Evolutionary conservation across 2,113 vertebrate genomes (phyloP).

Genomic region (Cacatua alba): DNA sequence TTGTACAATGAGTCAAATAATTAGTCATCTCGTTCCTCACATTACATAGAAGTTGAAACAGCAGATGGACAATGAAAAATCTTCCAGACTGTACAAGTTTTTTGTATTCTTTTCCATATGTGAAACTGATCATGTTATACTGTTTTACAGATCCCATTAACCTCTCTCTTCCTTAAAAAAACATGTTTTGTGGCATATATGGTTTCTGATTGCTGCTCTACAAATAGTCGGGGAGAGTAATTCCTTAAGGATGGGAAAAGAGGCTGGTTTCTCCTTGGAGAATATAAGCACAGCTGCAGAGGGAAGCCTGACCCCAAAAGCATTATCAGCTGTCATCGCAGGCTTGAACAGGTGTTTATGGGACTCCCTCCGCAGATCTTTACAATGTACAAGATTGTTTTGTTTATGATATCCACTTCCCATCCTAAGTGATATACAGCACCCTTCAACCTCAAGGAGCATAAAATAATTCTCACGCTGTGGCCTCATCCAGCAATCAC

Average conservation of each 20-base stretch:
- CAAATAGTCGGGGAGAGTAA: constrained; percentile 35
- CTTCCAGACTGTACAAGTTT: neutral
- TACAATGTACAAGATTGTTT: constrained; percentile 27
- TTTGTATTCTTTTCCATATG: constrained; percentile 32
- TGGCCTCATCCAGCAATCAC: neutral
- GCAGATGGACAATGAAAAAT: constrained; percentile 27
- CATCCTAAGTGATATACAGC: neutral
- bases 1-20: neutral
- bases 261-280: neutral
- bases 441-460: neutral
- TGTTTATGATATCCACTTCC: constrained; percentile 45
- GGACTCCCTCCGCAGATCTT: constrained; percentile 29
- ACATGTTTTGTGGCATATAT: constrained; percentile 9
- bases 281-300: constrained; percentile 72
- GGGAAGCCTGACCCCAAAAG: constrained; percentile 37
- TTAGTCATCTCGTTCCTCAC: neutral
- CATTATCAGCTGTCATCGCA: constrained; percentile 63
- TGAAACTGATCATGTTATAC: neutral
- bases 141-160: constrained; percentile 24
- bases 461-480: neutral
- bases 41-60: constrained; percentile 10
- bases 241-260: constrained; percentile 56
- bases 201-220: constrained; percentile 44
- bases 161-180: constrained; percentile 22
- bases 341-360: constrained; percentile 72